Evolutionary conservation across 1,140 invertebrate species (phyloP).

Genomic region (Drosophila repleta): DNA sequence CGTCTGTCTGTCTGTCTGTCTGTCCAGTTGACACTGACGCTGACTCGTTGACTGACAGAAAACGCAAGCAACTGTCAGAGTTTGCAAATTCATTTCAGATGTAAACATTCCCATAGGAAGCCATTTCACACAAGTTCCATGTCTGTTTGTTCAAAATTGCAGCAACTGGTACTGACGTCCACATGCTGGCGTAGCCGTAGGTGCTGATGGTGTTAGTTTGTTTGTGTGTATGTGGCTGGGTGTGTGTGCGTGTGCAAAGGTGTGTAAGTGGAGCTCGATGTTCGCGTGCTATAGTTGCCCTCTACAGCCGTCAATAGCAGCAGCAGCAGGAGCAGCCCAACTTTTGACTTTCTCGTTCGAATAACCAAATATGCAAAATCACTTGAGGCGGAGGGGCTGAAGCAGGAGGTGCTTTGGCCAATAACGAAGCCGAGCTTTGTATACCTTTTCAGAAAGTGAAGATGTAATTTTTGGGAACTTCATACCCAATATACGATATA

Average conservation of each 20-base stretch:
- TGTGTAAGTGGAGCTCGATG: conserved; percentile 2
- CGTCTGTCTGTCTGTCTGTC: conserved; percentile 17
- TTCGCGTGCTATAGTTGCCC: conserved; percentile 39
- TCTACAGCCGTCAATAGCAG: conserved; percentile 49
- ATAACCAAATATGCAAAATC: conserved; percentile 36
- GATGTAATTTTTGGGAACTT: background rate
- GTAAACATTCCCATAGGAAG: conserved; percentile 73
- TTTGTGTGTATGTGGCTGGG: background rate
- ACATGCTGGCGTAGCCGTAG: conserved; percentile 6
- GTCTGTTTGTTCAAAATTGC: conserved; percentile 67
- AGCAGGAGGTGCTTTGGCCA: background rate
- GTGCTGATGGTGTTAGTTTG: background rate
- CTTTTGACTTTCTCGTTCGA: conserved; percentile 47
- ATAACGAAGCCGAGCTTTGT: conserved; percentile 12
- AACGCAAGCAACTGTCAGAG: conserved; percentile 71
- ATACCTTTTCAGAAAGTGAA: conserved; percentile 27
- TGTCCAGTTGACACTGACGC: conserved; percentile 59
- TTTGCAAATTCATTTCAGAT: conserved; percentile 76
- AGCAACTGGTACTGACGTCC: conserved; percentile 61
- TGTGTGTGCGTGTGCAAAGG: background rate
- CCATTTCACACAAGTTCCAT: conserved; percentile 70
- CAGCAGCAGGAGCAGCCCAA: conserved; percentile 13
- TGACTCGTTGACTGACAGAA: conserved; percentile 68
- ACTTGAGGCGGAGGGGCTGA: no score
- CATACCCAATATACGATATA: background rate